Evolutionary conservation across 2,113 vertebrate genomes (phyloP).

Genomic region (Scortum barcoo): DNA sequence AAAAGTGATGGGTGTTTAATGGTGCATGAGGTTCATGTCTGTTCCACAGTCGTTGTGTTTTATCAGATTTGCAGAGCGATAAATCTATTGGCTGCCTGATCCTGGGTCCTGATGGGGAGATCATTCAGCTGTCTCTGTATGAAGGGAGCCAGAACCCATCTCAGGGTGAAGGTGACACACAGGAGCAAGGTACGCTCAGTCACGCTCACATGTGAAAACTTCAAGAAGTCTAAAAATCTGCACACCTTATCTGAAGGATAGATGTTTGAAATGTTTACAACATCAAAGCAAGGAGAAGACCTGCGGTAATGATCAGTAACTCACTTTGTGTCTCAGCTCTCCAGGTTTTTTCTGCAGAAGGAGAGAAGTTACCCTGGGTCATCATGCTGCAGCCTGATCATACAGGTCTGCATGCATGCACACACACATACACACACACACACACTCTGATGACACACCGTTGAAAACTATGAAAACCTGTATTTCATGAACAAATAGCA

Average conservation of each 20-base stretch:
- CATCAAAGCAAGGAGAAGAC: background rate
- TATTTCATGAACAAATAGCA: too few species aligned
- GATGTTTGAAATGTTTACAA: background rate
- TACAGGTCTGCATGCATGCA: constrained; percentile 56
- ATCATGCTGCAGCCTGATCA: constrained; percentile 69
- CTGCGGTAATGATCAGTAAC: background rate
- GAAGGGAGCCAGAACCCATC: constrained; percentile 48
- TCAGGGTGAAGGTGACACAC: constrained; percentile 46
- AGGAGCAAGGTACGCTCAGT: constrained; percentile 53
- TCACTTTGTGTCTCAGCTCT: constrained; percentile 52
- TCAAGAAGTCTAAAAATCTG: background rate
- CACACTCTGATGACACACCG: too few species aligned
- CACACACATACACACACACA: constrained; percentile 21
- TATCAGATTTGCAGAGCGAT: constrained; percentile 73
- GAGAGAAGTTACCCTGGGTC: constrained; percentile 67
- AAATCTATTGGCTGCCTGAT: constrained; percentile 74
- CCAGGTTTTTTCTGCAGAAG: constrained; percentile 67
- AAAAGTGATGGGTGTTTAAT: too few species aligned
- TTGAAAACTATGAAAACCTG: too few species aligned
- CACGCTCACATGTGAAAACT: background rate
- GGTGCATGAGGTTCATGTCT: too few species aligned
- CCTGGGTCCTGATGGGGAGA: constrained; percentile 81
- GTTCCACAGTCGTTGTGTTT: background rate
- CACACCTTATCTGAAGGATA: background rate
- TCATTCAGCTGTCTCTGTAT: constrained; percentile 75